These are phyloP conservation scores for Phaenicophaeus curvirostris DNA, from an alignment of 2,797 vertebrate species.

Conservation along the genomic window DNA sequence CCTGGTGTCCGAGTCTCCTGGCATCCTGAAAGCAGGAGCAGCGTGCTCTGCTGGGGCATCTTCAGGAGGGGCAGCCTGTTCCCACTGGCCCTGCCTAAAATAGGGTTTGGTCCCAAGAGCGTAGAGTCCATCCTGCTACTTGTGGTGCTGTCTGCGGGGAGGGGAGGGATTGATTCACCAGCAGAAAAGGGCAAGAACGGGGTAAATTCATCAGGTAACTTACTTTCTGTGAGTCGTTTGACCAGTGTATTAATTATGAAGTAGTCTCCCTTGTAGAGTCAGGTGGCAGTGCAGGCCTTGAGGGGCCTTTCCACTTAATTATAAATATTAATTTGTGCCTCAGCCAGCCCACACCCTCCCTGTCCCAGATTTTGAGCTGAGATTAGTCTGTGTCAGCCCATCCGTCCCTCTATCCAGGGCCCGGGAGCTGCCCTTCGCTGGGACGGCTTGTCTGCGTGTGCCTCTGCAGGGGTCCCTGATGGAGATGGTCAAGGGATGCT, in stretches of 20 bases:
- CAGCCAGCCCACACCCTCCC: constrained; percentile 26
- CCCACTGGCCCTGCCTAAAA: fast-evolving
- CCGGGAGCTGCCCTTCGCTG: not conserved
- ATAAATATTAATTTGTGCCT: constrained; percentile 37
- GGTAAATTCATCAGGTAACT: not conserved
- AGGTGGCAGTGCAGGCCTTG: constrained; percentile 46
- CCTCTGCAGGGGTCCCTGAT: not conserved
- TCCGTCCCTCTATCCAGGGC: not conserved
- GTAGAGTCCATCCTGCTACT: fast-evolving
- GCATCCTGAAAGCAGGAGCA: not conserved
- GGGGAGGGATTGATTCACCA: not conserved
- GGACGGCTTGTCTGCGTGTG: not conserved
- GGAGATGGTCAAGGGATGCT: not conserved
- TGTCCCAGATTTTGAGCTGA: constrained; percentile 43
- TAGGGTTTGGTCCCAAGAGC: not conserved
- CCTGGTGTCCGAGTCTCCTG: not conserved
- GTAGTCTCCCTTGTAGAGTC: not conserved
- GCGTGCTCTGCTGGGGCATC: not conserved
- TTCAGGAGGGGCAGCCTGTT: not conserved
- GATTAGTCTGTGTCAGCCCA: not conserved
- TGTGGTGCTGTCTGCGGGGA: not conserved
- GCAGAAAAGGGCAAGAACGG: not conserved
- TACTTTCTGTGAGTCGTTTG: not conserved
- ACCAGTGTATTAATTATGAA: constrained; percentile 62
- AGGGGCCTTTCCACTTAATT: constrained; percentile 59